These are phyloP conservation scores for Euzetes globulus DNA, from an alignment of 2,888 invertebrate genomes.

Conservation along the genomic window DNA sequence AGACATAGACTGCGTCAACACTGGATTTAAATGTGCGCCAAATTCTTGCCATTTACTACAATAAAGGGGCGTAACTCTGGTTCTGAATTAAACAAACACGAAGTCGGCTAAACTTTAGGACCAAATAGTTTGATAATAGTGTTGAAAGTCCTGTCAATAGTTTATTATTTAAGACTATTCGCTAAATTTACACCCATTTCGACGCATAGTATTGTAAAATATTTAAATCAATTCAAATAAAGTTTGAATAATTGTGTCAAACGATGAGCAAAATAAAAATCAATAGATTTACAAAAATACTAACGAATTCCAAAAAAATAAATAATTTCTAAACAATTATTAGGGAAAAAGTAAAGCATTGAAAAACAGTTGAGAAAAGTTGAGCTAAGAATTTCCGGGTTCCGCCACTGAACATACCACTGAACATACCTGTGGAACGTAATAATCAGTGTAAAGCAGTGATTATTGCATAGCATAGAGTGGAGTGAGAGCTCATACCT, in stretches of 20 bases:
- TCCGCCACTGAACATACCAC: neutral
- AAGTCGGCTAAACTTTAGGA: neutral
- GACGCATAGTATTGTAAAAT: no score
- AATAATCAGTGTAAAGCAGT: neutral
- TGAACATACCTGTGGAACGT: neutral
- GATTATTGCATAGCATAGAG: constrained; percentile 25
- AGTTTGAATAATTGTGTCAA: no score
- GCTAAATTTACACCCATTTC: no score
- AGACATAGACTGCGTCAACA: no score
- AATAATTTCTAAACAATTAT: neutral
- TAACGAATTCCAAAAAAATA: no score
- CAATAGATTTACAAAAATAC: no score
- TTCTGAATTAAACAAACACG: neutral
- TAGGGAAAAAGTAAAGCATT: neutral
- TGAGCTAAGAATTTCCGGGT: neutral
- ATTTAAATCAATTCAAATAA: no score
- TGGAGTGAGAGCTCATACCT: constrained; percentile 10
- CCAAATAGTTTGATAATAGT: neutral
- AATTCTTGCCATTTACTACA: neutral
- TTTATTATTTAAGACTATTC: no score
- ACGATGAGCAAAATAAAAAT: no score
- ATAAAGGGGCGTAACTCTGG: neutral
- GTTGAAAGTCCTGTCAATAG: neutral
- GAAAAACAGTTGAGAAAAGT: neutral
- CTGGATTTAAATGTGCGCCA: no score